Evolutionary conservation across 2,797 vertebrate species (phyloP).

Genomic region (Sorex maritimensis): DNA sequence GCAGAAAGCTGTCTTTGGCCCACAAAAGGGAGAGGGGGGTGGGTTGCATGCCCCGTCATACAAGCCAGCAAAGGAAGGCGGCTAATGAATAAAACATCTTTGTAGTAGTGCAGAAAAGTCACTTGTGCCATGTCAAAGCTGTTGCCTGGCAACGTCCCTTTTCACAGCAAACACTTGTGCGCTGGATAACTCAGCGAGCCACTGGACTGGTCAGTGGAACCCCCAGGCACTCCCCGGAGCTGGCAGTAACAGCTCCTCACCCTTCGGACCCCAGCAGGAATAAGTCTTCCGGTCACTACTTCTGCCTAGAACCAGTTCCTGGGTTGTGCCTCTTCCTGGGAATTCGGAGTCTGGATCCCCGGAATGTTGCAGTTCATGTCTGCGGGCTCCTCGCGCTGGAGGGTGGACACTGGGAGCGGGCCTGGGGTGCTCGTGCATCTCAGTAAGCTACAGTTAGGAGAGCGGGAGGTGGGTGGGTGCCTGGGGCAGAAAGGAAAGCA

Average conservation of each 20-base stretch:
- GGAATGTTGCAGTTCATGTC: constrained; percentile 63
- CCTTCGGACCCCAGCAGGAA: constrained; percentile 87
- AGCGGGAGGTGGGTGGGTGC: background rate
- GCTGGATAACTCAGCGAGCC: constrained; percentile 90
- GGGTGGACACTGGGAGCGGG: too few species aligned
- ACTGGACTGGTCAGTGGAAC: constrained; percentile 86
- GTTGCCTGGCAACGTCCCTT: constrained; percentile 91
- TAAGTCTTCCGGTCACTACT: constrained; percentile 86
- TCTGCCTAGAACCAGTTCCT: constrained; percentile 86
- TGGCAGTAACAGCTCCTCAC: constrained; percentile 69
- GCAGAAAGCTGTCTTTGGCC: constrained; percentile 83
- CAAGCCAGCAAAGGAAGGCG: constrained; percentile 86
- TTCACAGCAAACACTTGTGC: constrained; percentile 89
- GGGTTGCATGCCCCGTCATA: background rate
- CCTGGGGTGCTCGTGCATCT: background rate
- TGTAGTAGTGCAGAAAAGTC: constrained; percentile 89
- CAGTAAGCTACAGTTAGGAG: background rate
- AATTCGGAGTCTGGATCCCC: constrained; percentile 85
- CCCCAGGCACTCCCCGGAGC: constrained; percentile 88
- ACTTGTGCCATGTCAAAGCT: constrained; percentile 88
- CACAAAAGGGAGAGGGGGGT: constrained; percentile 67
- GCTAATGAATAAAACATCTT: constrained; percentile 91
- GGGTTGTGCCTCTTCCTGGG: constrained; percentile 86
- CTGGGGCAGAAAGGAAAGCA: background rate
- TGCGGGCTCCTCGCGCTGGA: constrained; percentile 81